A percentile compares a stretch with the other conserved stretches of the same genome.
Evolutionary conservation across 2,113 vertebrate species (phyloP).

Genomic region (Diadophis punctatus): DNA sequence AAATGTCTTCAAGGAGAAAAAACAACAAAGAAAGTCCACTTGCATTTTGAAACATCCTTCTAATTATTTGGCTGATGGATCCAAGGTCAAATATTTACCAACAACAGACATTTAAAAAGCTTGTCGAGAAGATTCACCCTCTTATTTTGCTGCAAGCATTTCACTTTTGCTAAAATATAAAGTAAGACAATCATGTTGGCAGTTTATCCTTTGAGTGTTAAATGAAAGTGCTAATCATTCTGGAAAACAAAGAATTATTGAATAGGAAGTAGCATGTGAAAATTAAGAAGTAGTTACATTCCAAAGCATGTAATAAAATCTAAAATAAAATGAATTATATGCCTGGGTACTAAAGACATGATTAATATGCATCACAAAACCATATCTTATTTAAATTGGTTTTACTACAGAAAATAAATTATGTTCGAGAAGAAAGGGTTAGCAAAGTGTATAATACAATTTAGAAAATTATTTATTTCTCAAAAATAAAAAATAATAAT

Average conservation of each 20-base stretch:
- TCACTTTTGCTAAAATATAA: neutral
- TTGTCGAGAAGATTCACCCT: neutral
- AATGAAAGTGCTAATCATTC: neutral
- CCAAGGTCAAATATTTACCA: neutral
- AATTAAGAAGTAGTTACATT: slow-evolving; percentile 16
- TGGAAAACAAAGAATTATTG: slow-evolving; percentile 22
- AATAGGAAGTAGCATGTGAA: slow-evolving; percentile 3
- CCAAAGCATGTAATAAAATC: neutral
- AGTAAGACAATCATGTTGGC: neutral
- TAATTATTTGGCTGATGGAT: neutral
- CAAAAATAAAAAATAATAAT: neutral
- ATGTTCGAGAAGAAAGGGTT: neutral
- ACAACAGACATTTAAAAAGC: neutral
- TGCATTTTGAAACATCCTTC: neutral
- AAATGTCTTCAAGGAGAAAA: neutral
- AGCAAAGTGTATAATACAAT: neutral
- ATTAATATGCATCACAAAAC: slow-evolving; percentile 31
- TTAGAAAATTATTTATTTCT: slow-evolving; percentile 6
- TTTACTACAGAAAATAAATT: slow-evolving; percentile 38
- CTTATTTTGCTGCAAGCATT: neutral
- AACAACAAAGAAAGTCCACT: neutral
- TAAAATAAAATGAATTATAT: slow-evolving; percentile 18
- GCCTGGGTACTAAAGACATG: neutral
- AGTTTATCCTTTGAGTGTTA: neutral
- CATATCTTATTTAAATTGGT: slow-evolving; percentile 22